Evolutionary conservation across 2,888 invertebrate genomes (phyloP).

Genomic region (Leptinotarsa rubiginosa): DNA sequence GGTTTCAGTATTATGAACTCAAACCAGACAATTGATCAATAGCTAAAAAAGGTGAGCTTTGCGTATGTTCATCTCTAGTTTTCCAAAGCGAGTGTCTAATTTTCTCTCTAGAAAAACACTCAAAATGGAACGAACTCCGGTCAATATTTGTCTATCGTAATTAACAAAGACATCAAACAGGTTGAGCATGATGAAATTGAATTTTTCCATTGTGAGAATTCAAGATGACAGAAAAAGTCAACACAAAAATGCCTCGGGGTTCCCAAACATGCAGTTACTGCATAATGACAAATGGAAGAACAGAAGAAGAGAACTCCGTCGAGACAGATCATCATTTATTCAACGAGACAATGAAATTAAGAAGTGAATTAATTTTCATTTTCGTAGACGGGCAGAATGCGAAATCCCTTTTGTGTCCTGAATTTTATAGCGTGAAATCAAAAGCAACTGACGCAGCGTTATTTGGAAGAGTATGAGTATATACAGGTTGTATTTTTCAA

Average conservation of each 20-base stretch:
- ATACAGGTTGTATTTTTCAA: not conserved
- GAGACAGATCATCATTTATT: conserved; percentile 22
- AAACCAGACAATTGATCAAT: not conserved
- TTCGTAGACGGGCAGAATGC: conserved; percentile 9
- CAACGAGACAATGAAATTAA: conserved; percentile 25
- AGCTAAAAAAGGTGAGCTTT: not conserved
- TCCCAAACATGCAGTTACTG: conserved; percentile 17
- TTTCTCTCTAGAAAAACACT: not conserved
- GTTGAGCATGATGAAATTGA: not conserved
- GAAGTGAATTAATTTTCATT: conserved; percentile 28
- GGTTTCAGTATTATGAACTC: too few relatives aligned
- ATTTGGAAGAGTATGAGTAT: too few relatives aligned
- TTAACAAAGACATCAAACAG: conserved; percentile 5
- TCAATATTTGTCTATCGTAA: conserved; percentile 17
- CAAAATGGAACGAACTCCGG: not conserved
- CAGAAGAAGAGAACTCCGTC: conserved; percentile 13
- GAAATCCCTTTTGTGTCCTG: conserved; percentile 15
- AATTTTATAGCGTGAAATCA: conserved; percentile 1
- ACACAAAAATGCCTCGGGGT: conserved; percentile 4
- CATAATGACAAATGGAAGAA: conserved; percentile 26
- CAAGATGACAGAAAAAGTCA: not conserved
- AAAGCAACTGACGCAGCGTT: not conserved
- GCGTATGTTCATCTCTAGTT: not conserved
- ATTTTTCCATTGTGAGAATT: not conserved
- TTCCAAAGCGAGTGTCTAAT: not conserved